A percentile compares a stretch with the other conserved stretches of the same genome.
Evolutionary conservation across 2,113 vertebrate genomes (phyloP).

Genomic region (Oncorhynchus nerka): DNA sequence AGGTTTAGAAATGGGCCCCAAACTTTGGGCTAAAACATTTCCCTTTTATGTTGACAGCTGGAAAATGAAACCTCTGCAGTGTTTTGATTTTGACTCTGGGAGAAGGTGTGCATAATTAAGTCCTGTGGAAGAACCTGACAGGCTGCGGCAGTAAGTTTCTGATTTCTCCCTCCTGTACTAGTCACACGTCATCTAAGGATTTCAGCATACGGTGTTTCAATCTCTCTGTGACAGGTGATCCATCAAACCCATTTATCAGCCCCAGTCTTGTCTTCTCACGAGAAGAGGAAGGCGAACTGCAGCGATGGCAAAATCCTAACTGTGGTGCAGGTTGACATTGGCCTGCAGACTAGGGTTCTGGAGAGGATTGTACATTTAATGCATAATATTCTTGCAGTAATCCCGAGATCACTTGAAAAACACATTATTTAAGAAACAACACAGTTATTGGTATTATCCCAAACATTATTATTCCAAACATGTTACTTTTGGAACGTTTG

Average conservation of each 20-base stretch:
- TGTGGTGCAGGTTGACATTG: not conserved
- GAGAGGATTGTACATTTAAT: not conserved
- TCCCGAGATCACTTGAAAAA: not conserved
- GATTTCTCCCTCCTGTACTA: not conserved
- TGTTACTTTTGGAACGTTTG: too few relatives aligned
- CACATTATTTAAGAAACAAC: not conserved
- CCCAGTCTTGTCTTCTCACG: not conserved
- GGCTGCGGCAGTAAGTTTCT: not conserved
- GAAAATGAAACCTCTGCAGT: not conserved
- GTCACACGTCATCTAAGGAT: constrained; percentile 24
- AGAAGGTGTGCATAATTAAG: not conserved
- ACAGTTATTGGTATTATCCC: not conserved
- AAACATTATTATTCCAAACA: not conserved
- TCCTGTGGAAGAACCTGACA: too few relatives aligned
- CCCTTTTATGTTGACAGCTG: not conserved
- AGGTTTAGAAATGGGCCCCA: not conserved
- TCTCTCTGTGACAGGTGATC: constrained; percentile 25
- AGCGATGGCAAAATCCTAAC: not conserved
- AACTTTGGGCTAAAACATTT: not conserved
- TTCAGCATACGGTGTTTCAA: not conserved
- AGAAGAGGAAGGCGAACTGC: not conserved
- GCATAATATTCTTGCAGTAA: not conserved
- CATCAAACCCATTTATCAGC: constrained; percentile 35
- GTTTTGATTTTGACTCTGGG: not conserved
- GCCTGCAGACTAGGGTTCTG: not conserved